phyloP scores from a whole-genome alignment of 1,140 invertebrate genomes.

The Psilanteris sp. region DNA sequence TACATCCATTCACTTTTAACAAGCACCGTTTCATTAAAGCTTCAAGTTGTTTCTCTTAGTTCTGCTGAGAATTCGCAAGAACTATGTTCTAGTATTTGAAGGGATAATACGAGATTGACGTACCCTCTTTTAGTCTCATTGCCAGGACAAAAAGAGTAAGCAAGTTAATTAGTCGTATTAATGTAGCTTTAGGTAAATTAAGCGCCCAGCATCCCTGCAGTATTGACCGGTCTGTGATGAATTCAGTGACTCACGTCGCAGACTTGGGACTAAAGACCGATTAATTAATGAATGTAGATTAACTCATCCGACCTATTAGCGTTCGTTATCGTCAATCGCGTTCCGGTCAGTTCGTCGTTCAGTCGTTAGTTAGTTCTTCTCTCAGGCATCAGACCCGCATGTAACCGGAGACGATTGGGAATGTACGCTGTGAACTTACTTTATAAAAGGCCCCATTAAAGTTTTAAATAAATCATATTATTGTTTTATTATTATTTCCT shows the following conservation, averaged over 20 bases:
- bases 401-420: conserved; percentile 73
- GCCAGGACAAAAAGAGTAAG: conserved; percentile 44
- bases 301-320: conserved; percentile 75
- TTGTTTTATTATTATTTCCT: neutral
- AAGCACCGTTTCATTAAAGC: conserved; percentile 29
- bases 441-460: conserved; percentile 11
- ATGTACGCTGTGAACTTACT: conserved; percentile 39
- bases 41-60: conserved; percentile 19
- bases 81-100: conserved; percentile 35
- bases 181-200: conserved; percentile 64
- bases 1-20: conserved; percentile 33
- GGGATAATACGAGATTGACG: conserved; percentile 53
- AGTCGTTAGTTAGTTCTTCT: conserved; percentile 48
- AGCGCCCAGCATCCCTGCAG: conserved; percentile 48
- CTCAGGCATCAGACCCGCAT: conserved; percentile 63
- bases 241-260: conserved; percentile 44
- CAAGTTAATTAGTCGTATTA: conserved; percentile 63
- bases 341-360: conserved; percentile 60
- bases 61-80: conserved; percentile 40
- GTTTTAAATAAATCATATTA: conserved; percentile 4
- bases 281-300: conserved; percentile 76
- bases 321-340: conserved; percentile 76
- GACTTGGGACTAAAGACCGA: conserved; percentile 67
- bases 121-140: conserved; percentile 35
- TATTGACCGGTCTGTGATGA: conserved; percentile 48